Evolutionary conservation across 2,113 vertebrate genomes (phyloP), one percentile per base, ranked within the genome.

Genomic region (Lampris megalopsis): DNA sequence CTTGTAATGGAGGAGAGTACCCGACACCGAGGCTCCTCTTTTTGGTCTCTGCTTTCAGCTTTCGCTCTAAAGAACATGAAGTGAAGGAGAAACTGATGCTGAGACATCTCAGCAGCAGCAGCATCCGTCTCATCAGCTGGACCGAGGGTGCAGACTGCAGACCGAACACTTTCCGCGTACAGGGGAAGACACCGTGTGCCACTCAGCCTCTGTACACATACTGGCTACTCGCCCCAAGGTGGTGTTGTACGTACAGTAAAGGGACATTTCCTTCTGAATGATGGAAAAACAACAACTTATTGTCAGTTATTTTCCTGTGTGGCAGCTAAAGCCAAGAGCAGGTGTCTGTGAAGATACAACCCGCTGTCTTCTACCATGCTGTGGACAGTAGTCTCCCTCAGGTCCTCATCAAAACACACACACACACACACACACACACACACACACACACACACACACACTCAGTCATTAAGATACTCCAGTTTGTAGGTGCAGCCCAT

Each of bases 1-100:
- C 62, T 85, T 80, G 77, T 80, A 10, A 2, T 0, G 35, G 35
- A 83, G 57, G 50, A 76, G 63, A 67, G 69, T 63, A 49, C 54
- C 47, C 73, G 73, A 63, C 6, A 57, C 73, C 57, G 67, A 79
- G 41, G 52, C 60, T 68, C 0, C 38, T 58, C 24, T 68, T 70
- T 84, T 76, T 84, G 77, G 87, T 77, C 67, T 62, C 43, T 40
- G 74, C 87, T 89, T 83, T 92, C 86, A 85, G 69, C 82, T 58
- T 48, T 72, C 2, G 13, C 73, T 71, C 69, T 65, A 10, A 67
- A 81, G 61, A 80, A 80, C 82, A 70, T 64, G 54, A 5, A 41
- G 5, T 80, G 85, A 90, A 88, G 88, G 60, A 66, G 82, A 88
- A 24, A 24, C 24, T 24, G 84, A 86, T 6, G 67, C 74, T 67